A percentile compares a stretch with the other conserved stretches of the same genome.
Conservation (phyloP, 2,888 invertebrate genomes). For the Acholoe squamosa region DNA sequence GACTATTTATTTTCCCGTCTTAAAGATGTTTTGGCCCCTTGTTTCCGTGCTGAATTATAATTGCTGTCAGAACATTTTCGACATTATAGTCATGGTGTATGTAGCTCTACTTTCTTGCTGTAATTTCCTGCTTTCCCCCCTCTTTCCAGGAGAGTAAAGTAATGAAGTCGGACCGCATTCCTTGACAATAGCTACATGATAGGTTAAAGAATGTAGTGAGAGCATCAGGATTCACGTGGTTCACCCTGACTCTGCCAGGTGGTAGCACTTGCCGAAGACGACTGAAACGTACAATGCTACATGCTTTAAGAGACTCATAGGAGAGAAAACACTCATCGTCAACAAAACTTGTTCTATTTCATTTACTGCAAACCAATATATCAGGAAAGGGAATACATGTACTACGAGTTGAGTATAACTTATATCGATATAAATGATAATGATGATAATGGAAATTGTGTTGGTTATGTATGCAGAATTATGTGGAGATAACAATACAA, state of each 20-base stretch:
- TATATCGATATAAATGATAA: not conserved
- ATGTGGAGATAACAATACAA: not conserved
- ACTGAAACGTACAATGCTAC: not conserved
- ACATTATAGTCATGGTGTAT: too few species aligned
- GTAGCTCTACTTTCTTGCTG: too few species aligned
- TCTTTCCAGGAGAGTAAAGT: conserved; percentile 63
- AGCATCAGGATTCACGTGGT: not conserved
- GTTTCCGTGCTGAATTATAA: too few species aligned
- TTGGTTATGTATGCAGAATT: not conserved
- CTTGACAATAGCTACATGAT: conserved; percentile 35
- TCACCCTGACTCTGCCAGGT: not conserved
- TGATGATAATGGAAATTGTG: not conserved
- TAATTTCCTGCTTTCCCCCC: not conserved
- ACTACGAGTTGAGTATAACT: not conserved
- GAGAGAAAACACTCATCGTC: not conserved
- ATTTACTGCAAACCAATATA: conserved; percentile 13
- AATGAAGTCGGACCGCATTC: conserved; percentile 64
- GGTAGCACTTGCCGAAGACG: not conserved
- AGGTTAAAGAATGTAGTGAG: conserved; percentile 43
- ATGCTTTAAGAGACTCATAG: conserved; percentile 20
- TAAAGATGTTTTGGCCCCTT: too few species aligned
- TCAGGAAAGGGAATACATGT: conserved; percentile 24
- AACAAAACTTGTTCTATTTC: not conserved
- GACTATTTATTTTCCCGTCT: too few species aligned
- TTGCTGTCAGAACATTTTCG: too few species aligned